Conservation (phyloP, 2,113 vertebrate species). For the Ammodytes dubius region DNA sequence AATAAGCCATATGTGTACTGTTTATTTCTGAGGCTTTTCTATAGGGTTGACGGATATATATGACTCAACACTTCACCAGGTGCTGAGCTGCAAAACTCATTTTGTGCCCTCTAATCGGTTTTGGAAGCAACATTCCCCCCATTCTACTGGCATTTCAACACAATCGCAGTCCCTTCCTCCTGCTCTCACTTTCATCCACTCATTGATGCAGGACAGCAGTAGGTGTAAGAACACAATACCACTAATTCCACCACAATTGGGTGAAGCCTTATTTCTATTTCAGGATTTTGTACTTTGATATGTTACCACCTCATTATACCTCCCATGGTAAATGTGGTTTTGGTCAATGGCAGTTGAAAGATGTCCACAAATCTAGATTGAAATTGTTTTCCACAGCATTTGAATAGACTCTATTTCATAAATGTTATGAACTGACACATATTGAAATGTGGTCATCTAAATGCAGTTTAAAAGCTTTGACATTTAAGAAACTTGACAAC, state of each 20-base stretch:
- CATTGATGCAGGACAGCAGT: neutral
- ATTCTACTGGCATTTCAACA: slow-evolving; percentile 1
- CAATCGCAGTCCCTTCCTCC: slow-evolving; percentile 16
- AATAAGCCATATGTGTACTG: neutral
- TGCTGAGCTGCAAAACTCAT: slow-evolving; percentile 17
- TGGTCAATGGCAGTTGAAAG: neutral
- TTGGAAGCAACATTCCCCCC: slow-evolving; percentile 1
- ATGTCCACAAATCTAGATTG: neutral
- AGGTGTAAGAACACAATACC: slow-evolving; percentile 7
- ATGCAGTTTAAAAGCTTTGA: neutral
- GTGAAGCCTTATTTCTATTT: neutral
- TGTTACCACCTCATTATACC: neutral
- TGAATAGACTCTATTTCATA: neutral
- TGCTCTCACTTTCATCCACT: neutral
- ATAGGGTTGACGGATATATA: slow-evolving; percentile 29
- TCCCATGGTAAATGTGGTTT: neutral
- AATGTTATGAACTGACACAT: neutral
- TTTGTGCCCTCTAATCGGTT: slow-evolving; percentile 16
- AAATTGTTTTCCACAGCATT: neutral
- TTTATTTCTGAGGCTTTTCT: slow-evolving; percentile 19
- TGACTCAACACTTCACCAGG: slow-evolving; percentile 34
- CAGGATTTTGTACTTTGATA: neutral
- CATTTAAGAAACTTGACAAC: neutral
- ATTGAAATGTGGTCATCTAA: neutral
- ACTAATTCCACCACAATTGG: neutral